Evolutionary conservation across 2,888 invertebrate species (phyloP), one percentile per base, ranked within the genome.

Genomic region (Pasiphila rectangulata): DNA sequence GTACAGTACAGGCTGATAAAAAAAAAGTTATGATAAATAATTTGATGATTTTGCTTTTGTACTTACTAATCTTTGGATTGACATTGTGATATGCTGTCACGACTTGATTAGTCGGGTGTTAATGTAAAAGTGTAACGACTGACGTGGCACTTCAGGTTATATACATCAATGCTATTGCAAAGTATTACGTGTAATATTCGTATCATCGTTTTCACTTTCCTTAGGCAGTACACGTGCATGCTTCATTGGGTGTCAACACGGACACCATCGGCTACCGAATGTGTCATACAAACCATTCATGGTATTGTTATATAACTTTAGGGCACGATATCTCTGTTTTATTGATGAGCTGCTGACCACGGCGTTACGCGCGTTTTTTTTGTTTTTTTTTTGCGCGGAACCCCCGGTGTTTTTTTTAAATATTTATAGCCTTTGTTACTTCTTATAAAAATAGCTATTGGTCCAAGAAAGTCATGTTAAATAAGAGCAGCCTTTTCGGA

Each of bases 121-220:
- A 73, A 76, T 65, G 68, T 64, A 66, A 70, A 67, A 79, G 74
- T 87, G 85, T 83, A 65, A 69, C 69, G 71, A 77, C 72, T 62
- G 63, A 76, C 78, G 64, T 78, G 72, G 74, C 74, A 83, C 77
- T 51, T 63, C 76, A 74, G 72, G 69, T 85, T 88, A 85, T 88
- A 88, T 88, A 88, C 83, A 84, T 83, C 82, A 83, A 49, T 71
- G 83, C 77, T 87, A 85, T 84, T 87, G 86, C 86, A 87, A n/a
- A 85, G 80, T 75, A 73, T 81, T 77, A 77, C 80, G 77, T 73
- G 72, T 79, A 71, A n/a, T 75, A 72, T 79, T 65, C 57, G 75
- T 77, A 69, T 67, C 51, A 57, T 63, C 62, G 72, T 69, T 88
- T 88, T 88, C 88, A 87, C 88, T 88, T 88, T 88, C 82, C 85